A percentile compares a stretch with the other conserved stretches of the same genome.
Conservation (phyloP, 1,140 invertebrate species). For the Brachionus calyciflorus region DNA sequence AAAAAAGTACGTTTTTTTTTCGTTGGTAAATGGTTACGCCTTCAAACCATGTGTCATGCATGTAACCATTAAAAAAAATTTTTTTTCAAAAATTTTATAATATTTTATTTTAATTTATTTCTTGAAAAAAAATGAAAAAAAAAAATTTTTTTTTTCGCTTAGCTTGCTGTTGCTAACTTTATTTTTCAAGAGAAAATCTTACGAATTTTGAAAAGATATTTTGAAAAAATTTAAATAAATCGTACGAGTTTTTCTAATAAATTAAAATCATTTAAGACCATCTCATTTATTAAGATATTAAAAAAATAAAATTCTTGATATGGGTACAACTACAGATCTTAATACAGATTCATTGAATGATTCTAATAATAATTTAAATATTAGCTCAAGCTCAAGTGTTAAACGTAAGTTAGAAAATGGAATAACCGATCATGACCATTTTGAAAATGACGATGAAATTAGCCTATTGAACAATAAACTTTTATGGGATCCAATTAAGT, state of each 20-base stretch:
- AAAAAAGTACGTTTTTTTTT: too few relatives aligned
- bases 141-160: neutral
- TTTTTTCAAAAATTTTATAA: neutral
- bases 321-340: neutral
- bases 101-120: slow-evolving; percentile 35
- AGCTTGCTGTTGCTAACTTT: slow-evolving; percentile 15
- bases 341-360: neutral
- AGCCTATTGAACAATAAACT: neutral
- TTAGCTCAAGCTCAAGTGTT: neutral
- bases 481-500: neutral
- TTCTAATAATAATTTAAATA: neutral
- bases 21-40: neutral
- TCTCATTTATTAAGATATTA: neutral
- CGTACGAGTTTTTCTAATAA: too few relatives aligned
- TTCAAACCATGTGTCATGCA: too few relatives aligned
- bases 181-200: neutral
- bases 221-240: neutral
- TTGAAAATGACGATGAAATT: neutral
- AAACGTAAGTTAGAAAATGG: neutral
- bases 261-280: too few relatives aligned
- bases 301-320: neutral
- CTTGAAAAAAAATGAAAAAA: neutral
- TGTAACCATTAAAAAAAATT: too few relatives aligned
- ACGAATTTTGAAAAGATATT: slow-evolving; percentile 9
- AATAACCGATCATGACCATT: neutral